Conservation (phyloP, 2,888 invertebrate species). For the Podabrus alpinus region DNA sequence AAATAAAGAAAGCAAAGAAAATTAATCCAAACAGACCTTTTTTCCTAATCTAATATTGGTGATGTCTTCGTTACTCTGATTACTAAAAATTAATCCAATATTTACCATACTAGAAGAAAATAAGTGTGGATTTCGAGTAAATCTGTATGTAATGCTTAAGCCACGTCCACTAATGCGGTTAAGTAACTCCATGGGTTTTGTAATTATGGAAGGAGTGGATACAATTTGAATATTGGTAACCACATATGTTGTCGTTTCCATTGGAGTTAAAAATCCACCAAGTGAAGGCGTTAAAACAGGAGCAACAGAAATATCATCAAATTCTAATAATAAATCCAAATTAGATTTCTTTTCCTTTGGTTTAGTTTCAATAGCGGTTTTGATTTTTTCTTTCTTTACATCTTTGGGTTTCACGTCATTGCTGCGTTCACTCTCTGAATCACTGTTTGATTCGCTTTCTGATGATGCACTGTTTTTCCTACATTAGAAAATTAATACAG, state of each 20-base stretch:
- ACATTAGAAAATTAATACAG: background rate
- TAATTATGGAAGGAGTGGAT: constrained; percentile 63
- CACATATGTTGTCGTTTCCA: constrained; percentile 40
- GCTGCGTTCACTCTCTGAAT: background rate
- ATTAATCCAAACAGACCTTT: constrained; percentile 62
- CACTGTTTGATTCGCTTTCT: background rate
- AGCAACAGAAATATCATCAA: constrained; percentile 69
- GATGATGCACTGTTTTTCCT: background rate
- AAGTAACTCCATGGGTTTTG: constrained; percentile 66
- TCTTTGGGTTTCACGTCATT: constrained; percentile 11
- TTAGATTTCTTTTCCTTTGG: constrained; percentile 63
- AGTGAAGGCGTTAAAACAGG: constrained; percentile 84
- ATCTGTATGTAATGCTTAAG: constrained; percentile 67
- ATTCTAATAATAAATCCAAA: constrained; percentile 80
- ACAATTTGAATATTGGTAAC: constrained; percentile 61
- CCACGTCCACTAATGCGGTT: constrained; percentile 75
- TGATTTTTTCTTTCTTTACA: constrained; percentile 27
- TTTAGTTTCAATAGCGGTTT: constrained; percentile 13
- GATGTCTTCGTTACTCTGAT: constrained; percentile 68
- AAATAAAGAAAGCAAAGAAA: background rate
- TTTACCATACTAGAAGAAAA: constrained; percentile 82
- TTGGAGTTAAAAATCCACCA: constrained; percentile 76
- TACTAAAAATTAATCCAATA: constrained; percentile 78
- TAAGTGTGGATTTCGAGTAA: constrained; percentile 79
- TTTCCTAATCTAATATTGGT: constrained; percentile 71